Percentiles rank a stretch among this genome's conserved stretches.
These are phyloP conservation scores for Proteles cristata DNA, from an alignment of 2,113 vertebrate genomes.

Conservation along the genomic window DNA sequence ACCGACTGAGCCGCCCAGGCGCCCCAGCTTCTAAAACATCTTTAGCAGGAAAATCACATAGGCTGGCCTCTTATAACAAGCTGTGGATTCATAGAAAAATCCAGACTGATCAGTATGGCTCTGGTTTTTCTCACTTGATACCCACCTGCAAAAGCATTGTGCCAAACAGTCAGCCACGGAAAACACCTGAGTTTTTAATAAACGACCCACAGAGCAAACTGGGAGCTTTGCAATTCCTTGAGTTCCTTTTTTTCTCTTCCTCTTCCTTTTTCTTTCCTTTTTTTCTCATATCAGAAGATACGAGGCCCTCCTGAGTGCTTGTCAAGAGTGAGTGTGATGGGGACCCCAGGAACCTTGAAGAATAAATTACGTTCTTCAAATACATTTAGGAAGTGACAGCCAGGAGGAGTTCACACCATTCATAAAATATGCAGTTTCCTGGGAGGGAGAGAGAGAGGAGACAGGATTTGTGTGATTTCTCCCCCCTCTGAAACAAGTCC, in stretches of 20 bases:
- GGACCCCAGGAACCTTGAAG: neutral
- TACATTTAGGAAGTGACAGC: neutral
- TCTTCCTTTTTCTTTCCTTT: neutral
- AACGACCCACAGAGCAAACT: neutral
- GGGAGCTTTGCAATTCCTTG: neutral
- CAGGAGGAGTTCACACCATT: neutral
- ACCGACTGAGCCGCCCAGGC: too few relatives aligned
- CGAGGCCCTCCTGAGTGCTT: neutral
- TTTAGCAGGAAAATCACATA: neutral
- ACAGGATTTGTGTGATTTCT: neutral
- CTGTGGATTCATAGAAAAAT: neutral
- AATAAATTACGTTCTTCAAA: neutral
- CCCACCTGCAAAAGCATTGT: neutral
- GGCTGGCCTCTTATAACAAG: neutral
- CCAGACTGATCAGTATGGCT: neutral
- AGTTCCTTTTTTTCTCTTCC: too few relatives aligned
- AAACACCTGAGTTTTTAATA: neutral
- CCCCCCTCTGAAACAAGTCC: neutral
- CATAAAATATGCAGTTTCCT: neutral
- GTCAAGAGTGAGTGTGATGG: neutral
- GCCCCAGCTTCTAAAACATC: neutral
- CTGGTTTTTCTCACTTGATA: neutral
- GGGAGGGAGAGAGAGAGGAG: neutral
- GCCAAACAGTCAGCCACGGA: neutral
- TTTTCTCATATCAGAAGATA: neutral